phyloP scores from a whole-genome alignment of 2,888 invertebrate species.

The Nycteola revayana region DNA sequence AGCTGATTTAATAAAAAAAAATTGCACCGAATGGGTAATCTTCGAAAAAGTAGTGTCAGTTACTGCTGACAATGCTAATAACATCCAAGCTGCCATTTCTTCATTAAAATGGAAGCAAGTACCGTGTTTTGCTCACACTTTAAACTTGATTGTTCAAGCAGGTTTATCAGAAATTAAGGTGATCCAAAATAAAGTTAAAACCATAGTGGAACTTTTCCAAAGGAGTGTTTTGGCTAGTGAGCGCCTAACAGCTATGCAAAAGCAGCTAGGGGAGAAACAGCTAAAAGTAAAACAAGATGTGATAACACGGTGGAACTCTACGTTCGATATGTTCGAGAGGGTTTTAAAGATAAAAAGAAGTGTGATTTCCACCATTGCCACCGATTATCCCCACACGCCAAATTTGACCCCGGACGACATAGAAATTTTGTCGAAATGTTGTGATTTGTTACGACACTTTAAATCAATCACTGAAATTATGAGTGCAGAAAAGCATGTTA shows the following conservation, averaged over 20 bases:
- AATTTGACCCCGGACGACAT: conserved; percentile 3
- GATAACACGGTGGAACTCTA: conserved; percentile 5
- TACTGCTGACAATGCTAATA: conserved; percentile 12
- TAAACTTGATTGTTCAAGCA: conserved; percentile 12
- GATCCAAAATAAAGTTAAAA: conserved; percentile 2
- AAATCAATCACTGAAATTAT: conserved; percentile 8
- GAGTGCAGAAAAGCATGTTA: conserved; percentile 7
- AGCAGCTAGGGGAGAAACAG: not conserved
- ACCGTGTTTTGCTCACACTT: conserved; percentile 15
- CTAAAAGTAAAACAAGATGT: conserved; percentile 4
- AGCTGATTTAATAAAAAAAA: conserved; percentile 1
- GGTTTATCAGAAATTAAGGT: conserved; percentile 7
- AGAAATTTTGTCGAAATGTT: not conserved
- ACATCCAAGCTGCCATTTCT: conserved; percentile 11
- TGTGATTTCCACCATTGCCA: conserved; percentile 8
- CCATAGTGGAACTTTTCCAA: conserved; percentile 1
- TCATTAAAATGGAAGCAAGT: conserved; percentile 10
- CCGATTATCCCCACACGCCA: conserved; percentile 6
- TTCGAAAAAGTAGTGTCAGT: conserved; percentile 7
- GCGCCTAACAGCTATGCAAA: not conserved
- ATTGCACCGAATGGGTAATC: conserved; percentile 5
- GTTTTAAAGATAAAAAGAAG: conserved; percentile 5
- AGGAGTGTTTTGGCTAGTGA: not conserved
- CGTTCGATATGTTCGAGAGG: conserved; percentile 4
- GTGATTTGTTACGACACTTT: conserved; percentile 3